Percentiles rank a stretch among this genome's conserved stretches.
Conservation (phyloP, 35 echinoderm and acorn worm genomes). For the Apostichopus parvimensis region DNA sequence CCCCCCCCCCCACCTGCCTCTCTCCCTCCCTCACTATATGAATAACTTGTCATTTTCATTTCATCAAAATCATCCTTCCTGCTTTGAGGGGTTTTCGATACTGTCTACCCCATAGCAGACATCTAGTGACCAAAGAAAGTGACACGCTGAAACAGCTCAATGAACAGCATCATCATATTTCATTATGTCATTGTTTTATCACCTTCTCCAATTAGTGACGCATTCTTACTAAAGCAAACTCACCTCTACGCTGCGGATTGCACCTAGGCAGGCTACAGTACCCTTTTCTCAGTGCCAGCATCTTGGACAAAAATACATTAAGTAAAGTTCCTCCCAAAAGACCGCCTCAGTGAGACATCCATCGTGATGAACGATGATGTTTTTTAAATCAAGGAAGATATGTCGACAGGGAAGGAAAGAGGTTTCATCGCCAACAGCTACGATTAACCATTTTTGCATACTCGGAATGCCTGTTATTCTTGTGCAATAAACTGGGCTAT, state of each 20-base stretch:
- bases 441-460: conserved; percentile 24
- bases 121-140: no score
- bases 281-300: not conserved
- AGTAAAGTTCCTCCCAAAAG: not conserved
- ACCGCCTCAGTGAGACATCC: not conserved
- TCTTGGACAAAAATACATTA: not conserved
- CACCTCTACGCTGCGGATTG: no score
- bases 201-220: no score
- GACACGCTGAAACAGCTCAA: no score
- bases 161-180: no score
- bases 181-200: no score
- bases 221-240: no score
- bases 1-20: no score
- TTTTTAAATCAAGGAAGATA: not conserved
- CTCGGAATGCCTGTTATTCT: conserved; percentile 19
- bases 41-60: no score
- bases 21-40: no score
- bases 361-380: not conserved
- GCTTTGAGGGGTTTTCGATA: not conserved
- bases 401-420: not conserved
- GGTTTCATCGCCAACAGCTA: conserved; percentile 23
- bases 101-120: not conserved
- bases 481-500: conserved; percentile 28
- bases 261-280: no score
- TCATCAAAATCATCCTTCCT: no score